phyloP scores from a whole-genome alignment of 1,140 invertebrate genomes.

The Probaryconus sp. region DNA sequence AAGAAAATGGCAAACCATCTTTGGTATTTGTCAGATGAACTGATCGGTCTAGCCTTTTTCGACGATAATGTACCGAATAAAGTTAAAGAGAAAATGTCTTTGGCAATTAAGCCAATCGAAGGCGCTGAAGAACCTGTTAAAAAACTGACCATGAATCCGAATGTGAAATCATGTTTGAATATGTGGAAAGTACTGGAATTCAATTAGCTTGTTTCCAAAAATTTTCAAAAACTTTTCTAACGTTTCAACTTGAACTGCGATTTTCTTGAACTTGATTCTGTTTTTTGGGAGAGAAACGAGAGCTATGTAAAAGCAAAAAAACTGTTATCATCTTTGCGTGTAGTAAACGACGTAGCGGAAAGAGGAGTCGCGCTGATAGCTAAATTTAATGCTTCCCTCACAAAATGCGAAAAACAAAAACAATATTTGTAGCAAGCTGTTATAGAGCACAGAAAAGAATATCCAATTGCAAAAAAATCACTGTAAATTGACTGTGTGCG shows the following conservation, averaged over 20 bases:
- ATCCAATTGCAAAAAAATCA: too few relatives aligned
- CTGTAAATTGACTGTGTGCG: too few relatives aligned
- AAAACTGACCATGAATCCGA: too few relatives aligned
- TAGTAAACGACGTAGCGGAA: conserved; percentile 4
- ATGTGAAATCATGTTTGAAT: too few relatives aligned
- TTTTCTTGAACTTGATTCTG: background rate
- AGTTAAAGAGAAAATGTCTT: conserved; percentile 2
- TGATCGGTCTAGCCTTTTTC: conserved; percentile 5
- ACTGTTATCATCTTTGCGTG: background rate
- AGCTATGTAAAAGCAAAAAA: background rate
- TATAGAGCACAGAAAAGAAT: too few relatives aligned
- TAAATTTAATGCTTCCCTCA: background rate
- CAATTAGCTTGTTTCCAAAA: too few relatives aligned
- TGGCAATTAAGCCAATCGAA: too few relatives aligned
- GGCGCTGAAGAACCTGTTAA: too few relatives aligned
- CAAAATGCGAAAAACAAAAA: conserved; percentile 3
- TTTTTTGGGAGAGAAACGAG: background rate
- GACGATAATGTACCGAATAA: background rate
- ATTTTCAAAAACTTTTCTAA: background rate
- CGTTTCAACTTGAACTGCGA: background rate
- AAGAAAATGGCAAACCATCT: background rate
- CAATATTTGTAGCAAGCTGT: conserved; percentile 14
- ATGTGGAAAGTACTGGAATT: too few relatives aligned
- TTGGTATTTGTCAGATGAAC: conserved; percentile 6
- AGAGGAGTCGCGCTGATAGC: conserved; percentile 6